These are phyloP conservation scores for Halictus quadricinctus DNA, from an alignment of 2,888 invertebrate species.

Conservation along the genomic window DNA sequence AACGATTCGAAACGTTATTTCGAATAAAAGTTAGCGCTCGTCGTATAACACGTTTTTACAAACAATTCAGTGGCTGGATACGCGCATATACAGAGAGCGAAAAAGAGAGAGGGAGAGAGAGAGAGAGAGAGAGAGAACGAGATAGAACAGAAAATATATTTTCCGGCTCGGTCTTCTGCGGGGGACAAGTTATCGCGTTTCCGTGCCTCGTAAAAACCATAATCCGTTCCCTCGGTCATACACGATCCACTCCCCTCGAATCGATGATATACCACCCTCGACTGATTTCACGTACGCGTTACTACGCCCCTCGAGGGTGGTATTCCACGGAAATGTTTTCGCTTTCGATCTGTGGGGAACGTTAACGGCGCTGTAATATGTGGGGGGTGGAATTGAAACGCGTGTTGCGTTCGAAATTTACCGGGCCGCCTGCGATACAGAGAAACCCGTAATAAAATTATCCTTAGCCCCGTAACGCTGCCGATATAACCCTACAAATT, in stretches of 20 bases:
- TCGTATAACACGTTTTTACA: not conserved
- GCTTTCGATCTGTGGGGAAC: conserved; percentile 21
- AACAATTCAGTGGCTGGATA: not conserved
- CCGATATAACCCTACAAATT: not conserved
- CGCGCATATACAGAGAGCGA: not conserved
- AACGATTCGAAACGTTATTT: not conserved
- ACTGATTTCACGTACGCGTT: conserved; percentile 36
- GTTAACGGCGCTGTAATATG: conserved; percentile 33
- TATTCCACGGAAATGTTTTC: conserved; percentile 29
- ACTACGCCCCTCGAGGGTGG: not conserved
- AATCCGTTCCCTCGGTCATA: conserved; percentile 38
- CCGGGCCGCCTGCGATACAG: not conserved
- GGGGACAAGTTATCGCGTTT: conserved; percentile 40
- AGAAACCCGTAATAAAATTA: not conserved
- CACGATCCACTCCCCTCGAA: conserved; percentile 31
- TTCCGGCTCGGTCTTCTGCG: conserved; percentile 3
- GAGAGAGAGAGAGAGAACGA: not conserved
- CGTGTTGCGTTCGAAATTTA: conserved; percentile 16
- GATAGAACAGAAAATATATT: conserved; percentile 40
- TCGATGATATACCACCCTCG: conserved; percentile 38
- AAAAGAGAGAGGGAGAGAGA: not conserved
- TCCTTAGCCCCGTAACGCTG: not conserved
- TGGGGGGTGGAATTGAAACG: conserved; percentile 16
- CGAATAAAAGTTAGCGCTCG: not conserved
- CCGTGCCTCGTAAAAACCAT: conserved; percentile 49